Conservation (phyloP, 2,113 vertebrate species). For the Cromileptes altivelis region DNA sequence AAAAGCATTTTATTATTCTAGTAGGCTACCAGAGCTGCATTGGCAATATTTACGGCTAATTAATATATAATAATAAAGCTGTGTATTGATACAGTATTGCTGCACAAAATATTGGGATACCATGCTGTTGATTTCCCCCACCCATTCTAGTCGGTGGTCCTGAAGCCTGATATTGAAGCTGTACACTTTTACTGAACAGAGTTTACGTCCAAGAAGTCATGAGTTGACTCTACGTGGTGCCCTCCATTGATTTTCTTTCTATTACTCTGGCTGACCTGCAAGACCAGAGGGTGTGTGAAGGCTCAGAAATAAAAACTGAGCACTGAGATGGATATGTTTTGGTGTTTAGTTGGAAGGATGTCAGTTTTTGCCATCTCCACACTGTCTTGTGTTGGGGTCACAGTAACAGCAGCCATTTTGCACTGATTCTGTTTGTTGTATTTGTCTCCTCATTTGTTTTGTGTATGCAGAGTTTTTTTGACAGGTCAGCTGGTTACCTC, state of each 20-base stretch:
- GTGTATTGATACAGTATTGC: no score
- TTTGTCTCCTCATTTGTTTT: slow-evolving; percentile 32
- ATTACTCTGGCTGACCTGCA: slow-evolving; percentile 6
- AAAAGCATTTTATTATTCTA: no score
- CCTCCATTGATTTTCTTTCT: background rate
- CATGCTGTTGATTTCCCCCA: no score
- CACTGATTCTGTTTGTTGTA: slow-evolving; percentile 32
- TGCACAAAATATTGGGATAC: no score
- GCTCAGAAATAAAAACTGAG: background rate
- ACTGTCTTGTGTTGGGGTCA: slow-evolving; percentile 1
- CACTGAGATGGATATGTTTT: background rate
- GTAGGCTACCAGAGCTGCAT: no score
- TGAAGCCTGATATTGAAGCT: slow-evolving; percentile 18
- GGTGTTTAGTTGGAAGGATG: background rate
- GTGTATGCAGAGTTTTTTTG: slow-evolving; percentile 24
- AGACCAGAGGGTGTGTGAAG: background rate
- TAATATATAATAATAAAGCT: no score
- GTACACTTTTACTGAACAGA: slow-evolving; percentile 9
- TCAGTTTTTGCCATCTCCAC: background rate
- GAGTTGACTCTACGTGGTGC: background rate
- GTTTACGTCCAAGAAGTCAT: background rate
- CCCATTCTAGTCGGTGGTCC: background rate
- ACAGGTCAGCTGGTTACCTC: slow-evolving; percentile 42
- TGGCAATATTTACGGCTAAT: no score
- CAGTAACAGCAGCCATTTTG: slow-evolving; percentile 31